Evolutionary conservation across 2,797 vertebrate species (phyloP).

Genomic region (Poecilia wingei): DNA sequence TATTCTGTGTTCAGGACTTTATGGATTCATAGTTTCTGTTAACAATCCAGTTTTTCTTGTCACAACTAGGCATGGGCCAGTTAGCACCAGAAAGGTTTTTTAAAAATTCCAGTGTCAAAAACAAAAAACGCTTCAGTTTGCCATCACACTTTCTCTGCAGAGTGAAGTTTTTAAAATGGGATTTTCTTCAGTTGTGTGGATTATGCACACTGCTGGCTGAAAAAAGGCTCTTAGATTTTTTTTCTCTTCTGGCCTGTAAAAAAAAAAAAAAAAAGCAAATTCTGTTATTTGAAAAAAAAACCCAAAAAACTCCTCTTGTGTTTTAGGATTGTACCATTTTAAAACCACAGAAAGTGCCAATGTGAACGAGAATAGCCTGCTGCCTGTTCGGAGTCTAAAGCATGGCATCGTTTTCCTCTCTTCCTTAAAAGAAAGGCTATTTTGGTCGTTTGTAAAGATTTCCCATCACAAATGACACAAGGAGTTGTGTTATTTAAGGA

Average conservation of each 20-base stretch:
- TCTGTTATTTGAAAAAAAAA: neutral
- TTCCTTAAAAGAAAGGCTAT: neutral
- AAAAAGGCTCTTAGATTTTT: neutral
- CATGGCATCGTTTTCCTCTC: neutral
- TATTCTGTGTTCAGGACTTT: conserved; percentile 9
- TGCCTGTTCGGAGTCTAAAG: neutral
- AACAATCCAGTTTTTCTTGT: neutral
- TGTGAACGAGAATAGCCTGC: neutral
- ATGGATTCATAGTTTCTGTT: neutral
- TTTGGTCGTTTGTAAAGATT: neutral
- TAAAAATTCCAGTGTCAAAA: neutral
- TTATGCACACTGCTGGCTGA: neutral
- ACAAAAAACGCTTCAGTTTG: neutral
- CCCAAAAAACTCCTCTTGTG: too few species aligned
- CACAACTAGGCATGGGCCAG: neutral
- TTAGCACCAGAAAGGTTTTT: neutral
- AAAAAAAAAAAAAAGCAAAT: neutral
- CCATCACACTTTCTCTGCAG: neutral
- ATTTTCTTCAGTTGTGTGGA: neutral
- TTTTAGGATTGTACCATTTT: neutral
- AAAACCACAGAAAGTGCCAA: neutral
- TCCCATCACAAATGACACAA: neutral
- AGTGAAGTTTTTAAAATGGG: neutral
- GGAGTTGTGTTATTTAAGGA: neutral
- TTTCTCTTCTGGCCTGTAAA: neutral